Base-by-base conservation (phyloP, 2,797 vertebrate genomes). In the Neosilurus mollespiculum region DNA sequence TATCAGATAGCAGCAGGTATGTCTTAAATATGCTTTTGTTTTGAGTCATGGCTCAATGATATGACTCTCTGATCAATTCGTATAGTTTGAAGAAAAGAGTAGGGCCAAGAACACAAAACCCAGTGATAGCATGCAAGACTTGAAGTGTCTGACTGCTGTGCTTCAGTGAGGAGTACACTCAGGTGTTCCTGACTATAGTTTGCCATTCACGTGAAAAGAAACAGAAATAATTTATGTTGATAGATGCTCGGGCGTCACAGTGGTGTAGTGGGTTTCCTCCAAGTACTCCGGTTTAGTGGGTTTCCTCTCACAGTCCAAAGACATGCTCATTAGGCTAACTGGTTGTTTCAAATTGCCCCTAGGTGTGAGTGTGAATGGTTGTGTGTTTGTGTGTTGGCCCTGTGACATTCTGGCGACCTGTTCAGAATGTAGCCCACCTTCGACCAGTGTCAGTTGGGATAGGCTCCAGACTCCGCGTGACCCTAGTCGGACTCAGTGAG, bases 1-100 rank as follows among this genome's bases (percentile, higher is more conserved):
- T n/a, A 65, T 81, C 37, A 69, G 37, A 77, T 77, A 85, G 70
- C 56, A 81, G 54, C 71, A 66, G 77, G 26, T 49, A 72, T 84
- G 37, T 66, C 62, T 51, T 70, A 26, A n/a, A 18, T 20, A 9
- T 53, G 24, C 22, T 79, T 26, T 72, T 56, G 18, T 82, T 64
- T 18, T 56, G 37, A 72, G 51, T 75, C 53, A 67, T 9, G 15
- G 53, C 37, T 72, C 22, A 62, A 9, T 51, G 62, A 80, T 30
- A 81, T 10, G 20, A 22, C 26, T 43, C 11, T 53, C 6, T 64
- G 69, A 22, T 12, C 59, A 34, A 81, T 59, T 49, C 22, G 51
- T 1, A 34, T n/a, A 49, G 54, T 75, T 49, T 84, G 18, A 58
- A 15, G 11, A 18, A 9, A 15, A 1, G 2, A 4, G 54, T 26